Percentiles rank a stretch among this genome's conserved stretches.
Conservation (phyloP, 1,140 invertebrate genomes). For the Zaprionus camerounensis region DNA sequence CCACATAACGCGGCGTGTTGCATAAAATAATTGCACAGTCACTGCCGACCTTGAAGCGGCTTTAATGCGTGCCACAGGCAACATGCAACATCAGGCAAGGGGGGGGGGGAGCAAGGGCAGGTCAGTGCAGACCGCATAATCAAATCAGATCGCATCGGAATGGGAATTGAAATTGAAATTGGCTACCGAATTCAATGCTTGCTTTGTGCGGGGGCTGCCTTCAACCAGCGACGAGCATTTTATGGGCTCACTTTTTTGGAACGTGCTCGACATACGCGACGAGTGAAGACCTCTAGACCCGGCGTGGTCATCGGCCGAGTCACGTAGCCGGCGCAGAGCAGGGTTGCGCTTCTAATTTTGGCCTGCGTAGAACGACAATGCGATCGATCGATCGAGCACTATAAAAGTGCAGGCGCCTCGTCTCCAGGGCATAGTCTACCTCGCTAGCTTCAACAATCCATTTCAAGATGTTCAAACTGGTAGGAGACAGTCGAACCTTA, state of each 20-base stretch:
- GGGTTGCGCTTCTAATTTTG: slow-evolving; percentile 38
- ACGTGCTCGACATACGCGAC: slow-evolving; percentile 61
- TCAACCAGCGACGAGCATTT: slow-evolving; percentile 55
- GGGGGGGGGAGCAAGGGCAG: slow-evolving; percentile 22
- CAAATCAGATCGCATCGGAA: slow-evolving; percentile 1
- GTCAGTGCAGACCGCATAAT: slow-evolving; percentile 20
- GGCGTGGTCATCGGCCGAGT: slow-evolving; percentile 33
- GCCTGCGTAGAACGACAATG: slow-evolving; percentile 56
- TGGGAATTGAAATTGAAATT: slow-evolving; percentile 1
- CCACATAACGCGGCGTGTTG: slow-evolving; percentile 27
- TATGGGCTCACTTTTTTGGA: slow-evolving; percentile 57
- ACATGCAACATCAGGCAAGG: slow-evolving; percentile 10
- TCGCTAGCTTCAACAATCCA: slow-evolving; percentile 60
- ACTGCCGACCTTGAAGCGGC: slow-evolving; percentile 38
- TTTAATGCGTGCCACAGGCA: slow-evolving; percentile 25
- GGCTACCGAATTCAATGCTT: slow-evolving; percentile 8
- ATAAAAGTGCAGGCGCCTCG: slow-evolving; percentile 64
- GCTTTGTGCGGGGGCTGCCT: slow-evolving; percentile 41
- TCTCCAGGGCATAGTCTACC: slow-evolving; percentile 53
- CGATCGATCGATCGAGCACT: slow-evolving; percentile 24
- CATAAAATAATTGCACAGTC: slow-evolving; percentile 39
- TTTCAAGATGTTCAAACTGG: slow-evolving; percentile 83
- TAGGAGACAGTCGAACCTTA: slow-evolving; percentile 22
- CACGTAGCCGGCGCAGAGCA: slow-evolving; percentile 56
- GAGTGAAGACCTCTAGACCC: slow-evolving; percentile 36